A percentile compares a stretch with the other conserved stretches of the same genome.
phyloP scores from a whole-genome alignment of 2,113 vertebrate genomes.

The Cricetomys ansorgei region DNA sequence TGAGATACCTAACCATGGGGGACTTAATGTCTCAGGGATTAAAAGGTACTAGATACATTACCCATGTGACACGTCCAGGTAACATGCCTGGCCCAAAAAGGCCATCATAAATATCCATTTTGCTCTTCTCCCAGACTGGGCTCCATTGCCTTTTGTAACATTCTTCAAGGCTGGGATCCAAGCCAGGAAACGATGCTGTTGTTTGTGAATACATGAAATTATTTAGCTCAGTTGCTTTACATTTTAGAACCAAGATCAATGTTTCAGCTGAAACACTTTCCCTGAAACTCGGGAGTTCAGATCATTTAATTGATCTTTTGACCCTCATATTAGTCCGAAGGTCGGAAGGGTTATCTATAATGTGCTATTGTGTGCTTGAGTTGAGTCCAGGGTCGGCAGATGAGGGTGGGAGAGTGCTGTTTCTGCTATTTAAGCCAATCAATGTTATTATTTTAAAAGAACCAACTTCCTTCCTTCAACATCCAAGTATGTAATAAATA shows the following conservation, averaged over 20 bases:
- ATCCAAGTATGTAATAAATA: conserved; percentile 66
- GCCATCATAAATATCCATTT: not conserved
- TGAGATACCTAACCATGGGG: not conserved
- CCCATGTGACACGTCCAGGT: not conserved
- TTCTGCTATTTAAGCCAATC: conserved; percentile 74
- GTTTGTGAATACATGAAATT: not conserved
- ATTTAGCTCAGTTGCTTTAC: not conserved
- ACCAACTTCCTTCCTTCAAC: conserved; percentile 66
- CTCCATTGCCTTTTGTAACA: not conserved
- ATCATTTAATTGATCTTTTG: conserved; percentile 62
- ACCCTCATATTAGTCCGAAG: conserved; percentile 42
- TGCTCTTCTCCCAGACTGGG: not conserved
- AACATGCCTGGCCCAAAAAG: not conserved
- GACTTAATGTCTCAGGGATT: not conserved
- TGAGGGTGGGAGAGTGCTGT: conserved; percentile 47
- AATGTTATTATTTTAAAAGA: conserved; percentile 61
- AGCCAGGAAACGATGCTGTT: not conserved
- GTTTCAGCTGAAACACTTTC: conserved; percentile 42
- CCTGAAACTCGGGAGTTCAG: not conserved
- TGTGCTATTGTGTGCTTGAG: conserved; percentile 6
- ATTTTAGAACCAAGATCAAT: conserved; percentile 52
- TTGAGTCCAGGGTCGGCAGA: conserved; percentile 41
- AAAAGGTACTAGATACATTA: not conserved
- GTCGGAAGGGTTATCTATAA: conserved; percentile 32
- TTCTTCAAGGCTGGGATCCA: not conserved